Percentiles rank a stretch among this genome's conserved stretches.
phyloP scores from a whole-genome alignment of 35 echinoderm and acorn worm species.

The Patiria miniata region DNA sequence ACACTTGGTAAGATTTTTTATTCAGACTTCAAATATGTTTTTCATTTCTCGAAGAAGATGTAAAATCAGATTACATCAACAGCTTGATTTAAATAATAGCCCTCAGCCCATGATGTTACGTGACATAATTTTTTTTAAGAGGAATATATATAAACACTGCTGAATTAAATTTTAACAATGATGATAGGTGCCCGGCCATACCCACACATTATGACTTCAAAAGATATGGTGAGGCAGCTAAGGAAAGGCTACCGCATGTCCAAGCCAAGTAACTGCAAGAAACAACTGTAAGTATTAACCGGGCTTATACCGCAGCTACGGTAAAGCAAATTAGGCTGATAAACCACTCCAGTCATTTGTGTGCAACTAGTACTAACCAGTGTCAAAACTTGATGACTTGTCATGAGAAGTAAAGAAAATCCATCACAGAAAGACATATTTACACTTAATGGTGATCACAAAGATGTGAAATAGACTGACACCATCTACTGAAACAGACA shows the following conservation, averaged over 20 bases:
- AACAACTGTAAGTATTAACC: neutral
- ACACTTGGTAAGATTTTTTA: conserved; percentile 61
- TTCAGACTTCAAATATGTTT: neutral
- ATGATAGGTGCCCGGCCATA: conserved; percentile 1
- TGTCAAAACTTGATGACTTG: no score
- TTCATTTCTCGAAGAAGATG: neutral
- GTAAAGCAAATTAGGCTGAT: no score
- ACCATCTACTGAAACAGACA: no score
- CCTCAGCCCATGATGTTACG: neutral
- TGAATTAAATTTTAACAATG: no score
- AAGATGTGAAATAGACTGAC: no score
- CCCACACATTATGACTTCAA: neutral
- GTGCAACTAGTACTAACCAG: no score
- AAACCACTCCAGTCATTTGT: no score
- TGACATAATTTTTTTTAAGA: neutral
- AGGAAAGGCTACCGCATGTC: neutral
- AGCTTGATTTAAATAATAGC: neutral
- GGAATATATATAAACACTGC: neutral
- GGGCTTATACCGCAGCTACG: no score
- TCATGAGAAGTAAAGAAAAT: no score
- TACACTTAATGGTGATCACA: no score
- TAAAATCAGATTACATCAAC: neutral
- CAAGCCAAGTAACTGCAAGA: neutral
- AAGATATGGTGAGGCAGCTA: neutral
- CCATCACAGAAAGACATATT: no score